Percentiles rank a stretch among this genome's conserved stretches.
These are phyloP conservation scores for Seriola rivoliana DNA, from an alignment of 2,113 vertebrate species.

Conservation along the genomic window DNA sequence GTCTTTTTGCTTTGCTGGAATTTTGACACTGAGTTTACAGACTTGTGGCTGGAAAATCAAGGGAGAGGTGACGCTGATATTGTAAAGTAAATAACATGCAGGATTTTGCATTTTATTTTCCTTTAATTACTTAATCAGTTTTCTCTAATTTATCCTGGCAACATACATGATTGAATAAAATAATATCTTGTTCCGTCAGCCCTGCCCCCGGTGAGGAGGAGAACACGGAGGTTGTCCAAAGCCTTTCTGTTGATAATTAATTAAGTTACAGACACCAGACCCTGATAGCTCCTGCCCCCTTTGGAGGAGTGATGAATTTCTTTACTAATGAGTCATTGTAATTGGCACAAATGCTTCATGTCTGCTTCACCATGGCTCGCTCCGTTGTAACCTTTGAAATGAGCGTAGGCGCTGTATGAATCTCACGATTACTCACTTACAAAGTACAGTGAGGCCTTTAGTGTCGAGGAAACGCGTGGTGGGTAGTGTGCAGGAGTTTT, in stretches of 20 bases:
- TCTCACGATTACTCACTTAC: slow-evolving; percentile 26
- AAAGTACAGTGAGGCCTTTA: slow-evolving; percentile 1
- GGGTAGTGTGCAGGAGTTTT: neutral
- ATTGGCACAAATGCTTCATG: slow-evolving; percentile 63
- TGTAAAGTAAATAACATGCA: neutral
- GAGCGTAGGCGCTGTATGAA: slow-evolving; percentile 27
- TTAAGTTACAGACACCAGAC: slow-evolving; percentile 65
- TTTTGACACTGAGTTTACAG: neutral
- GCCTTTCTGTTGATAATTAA: slow-evolving; percentile 68
- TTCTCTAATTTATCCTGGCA: slow-evolving; percentile 14
- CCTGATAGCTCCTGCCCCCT: slow-evolving; percentile 57
- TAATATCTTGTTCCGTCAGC: slow-evolving; percentile 38
- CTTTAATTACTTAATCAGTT: neutral
- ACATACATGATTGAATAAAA: slow-evolving; percentile 41
- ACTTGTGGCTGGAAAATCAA: neutral
- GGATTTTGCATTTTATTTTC: neutral
- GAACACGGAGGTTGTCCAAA: slow-evolving; percentile 47
- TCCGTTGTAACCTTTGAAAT: slow-evolving; percentile 46
- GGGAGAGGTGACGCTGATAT: neutral
- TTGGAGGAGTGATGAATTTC: slow-evolving; percentile 74
- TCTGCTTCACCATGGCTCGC: slow-evolving; percentile 32
- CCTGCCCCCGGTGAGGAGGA: slow-evolving; percentile 35
- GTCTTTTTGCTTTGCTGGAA: neutral
- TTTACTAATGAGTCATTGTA: slow-evolving; percentile 77
- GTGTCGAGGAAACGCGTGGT: slow-evolving; percentile 19